Evolutionary conservation across 2,113 vertebrate species (phyloP), one percentile per base, ranked within the genome.

Genomic region (Axis porcinus): DNA sequence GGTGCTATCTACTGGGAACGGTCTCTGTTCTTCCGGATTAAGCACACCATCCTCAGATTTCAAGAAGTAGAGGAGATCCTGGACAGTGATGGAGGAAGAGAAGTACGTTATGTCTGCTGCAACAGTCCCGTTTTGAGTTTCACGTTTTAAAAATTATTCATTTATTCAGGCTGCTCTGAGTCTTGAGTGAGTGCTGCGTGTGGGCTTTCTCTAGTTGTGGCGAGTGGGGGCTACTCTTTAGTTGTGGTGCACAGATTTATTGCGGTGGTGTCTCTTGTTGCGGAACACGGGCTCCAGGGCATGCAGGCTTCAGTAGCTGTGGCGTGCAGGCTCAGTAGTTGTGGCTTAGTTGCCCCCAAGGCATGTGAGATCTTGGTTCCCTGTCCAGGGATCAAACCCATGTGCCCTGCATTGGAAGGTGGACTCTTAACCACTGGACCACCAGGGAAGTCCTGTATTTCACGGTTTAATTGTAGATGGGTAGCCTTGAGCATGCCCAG

Each of bases 1-100:
- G 99, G 99, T n/a, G 99, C 99, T 16, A 99, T 99, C 91, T 98
- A 98, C 94, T 99, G 99, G 99, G 99, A 98, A 1, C 99, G 98
- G 0, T 99, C 98, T 9, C 99, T 99, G 57, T 99, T 99, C 95
- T n/a, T 94, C 23, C 97, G 98, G 19, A 99, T 99, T 78, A 99
- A 99, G 67, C 98, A 98, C 78, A 99, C 99, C 91, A 99, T 99
- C 85, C 95, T 99, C 78, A 96, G 99, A 1, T 99, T 99, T 92
- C 98, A 99, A 19, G 98, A 99, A 89, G 99, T 98, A 2, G 98
- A 98, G 8, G 99, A 99, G 79, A 97, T 99, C 93, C 94, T 99
- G 97, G 91, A 99, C 28, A 98, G 98, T 74, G 98, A 99, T 14
- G 98, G 98, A 52, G 99, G 99, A 3, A 98, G 98, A 92, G 95